These are phyloP conservation scores for Palythoa grandiflora DNA, from an alignment of 92 coral and sea anemone species.

Conservation along the genomic window DNA sequence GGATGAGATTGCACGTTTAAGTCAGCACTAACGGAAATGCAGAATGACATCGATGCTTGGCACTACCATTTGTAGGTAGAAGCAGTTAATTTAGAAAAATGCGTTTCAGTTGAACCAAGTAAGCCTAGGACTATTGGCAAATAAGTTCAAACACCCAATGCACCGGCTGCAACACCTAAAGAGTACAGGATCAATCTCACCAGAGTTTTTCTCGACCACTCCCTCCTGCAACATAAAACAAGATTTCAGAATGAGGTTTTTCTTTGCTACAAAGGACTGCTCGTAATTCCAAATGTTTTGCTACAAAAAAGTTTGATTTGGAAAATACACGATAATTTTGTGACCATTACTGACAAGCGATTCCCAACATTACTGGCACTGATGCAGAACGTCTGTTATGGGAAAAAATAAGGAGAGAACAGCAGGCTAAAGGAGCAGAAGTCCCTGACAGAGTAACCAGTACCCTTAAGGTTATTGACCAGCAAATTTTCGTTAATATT, in stretches of 20 bases:
- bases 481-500: conserved; percentile 62
- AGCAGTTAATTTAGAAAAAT: too few relatives aligned
- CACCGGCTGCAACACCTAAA: too few relatives aligned
- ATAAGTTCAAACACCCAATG: too few relatives aligned
- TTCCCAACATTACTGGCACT: too few relatives aligned
- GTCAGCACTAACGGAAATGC: too few relatives aligned
- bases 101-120: too few relatives aligned
- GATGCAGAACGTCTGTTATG: conserved; percentile 64
- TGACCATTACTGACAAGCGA: not conserved
- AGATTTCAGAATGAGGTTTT: not conserved
- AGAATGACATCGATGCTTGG: too few relatives aligned
- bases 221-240: not conserved
- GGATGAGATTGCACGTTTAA: not conserved
- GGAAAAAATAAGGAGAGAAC: conserved; percentile 64
- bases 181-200: not conserved
- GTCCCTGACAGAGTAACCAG: conserved; percentile 59
- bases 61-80: too few relatives aligned
- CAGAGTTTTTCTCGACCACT: not conserved
- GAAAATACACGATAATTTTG: conserved; percentile 64
- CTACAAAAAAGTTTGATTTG: conserved; percentile 49
- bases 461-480: conserved; percentile 65
- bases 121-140: too few relatives aligned
- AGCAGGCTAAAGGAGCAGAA: conserved; percentile 37
- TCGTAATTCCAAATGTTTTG: conserved; percentile 56
- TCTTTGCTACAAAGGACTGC: conserved; percentile 53